Base-by-base conservation (phyloP, 2,113 vertebrate species). In the Calonectris borealis region DNA sequence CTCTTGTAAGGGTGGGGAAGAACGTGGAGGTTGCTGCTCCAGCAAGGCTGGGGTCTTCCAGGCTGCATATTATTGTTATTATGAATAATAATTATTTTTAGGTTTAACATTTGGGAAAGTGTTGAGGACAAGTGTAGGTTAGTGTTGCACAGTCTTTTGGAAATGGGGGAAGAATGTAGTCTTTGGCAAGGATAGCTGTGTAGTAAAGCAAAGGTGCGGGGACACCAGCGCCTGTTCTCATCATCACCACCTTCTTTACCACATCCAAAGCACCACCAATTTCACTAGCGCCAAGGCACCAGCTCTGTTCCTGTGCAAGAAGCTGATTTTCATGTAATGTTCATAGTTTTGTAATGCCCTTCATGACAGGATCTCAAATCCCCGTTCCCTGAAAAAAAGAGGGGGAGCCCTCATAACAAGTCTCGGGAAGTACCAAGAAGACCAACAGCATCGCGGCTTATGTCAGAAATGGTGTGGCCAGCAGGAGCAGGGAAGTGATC, bases 221-320 rank as follows among this genome's bases (percentile, higher is more conserved):
- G 12, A 72, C 24, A n/a, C 9, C 24, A 70, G 38, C 27, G 73
- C 27, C 58, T 65, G 13, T 36, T 77, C 10, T 72, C 27, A 46
- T 69, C 3, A 17, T 19, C 18, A 12, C 34, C 8, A 4, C 7
- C 13, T 64, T 22, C 21, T 51, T 73, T 52, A 36, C 17, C 17
- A 26, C 15, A 20, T 61, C 58, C 10, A 49, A 61, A 72, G 17
- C 16, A 34, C 15, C 10, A 31, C 3, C 1, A 7, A 11, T 57
- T 86, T 91, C n/a, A 44, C 6, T 61, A 31, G 4, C 2, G 7
- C 1, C 0, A 42, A 66, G 16, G 4, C 7, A 36, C 20, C 6
- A 34, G 13, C 18, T 38, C 29, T 78, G 36, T 34, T 77, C 38
- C 24, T 60, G 29, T 29, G 13, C 11, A 69, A 80, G 51, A 82